These are phyloP conservation scores for Cactoblastis cactorum DNA, from an alignment of 2,888 invertebrate species.

Conservation along the genomic window DNA sequence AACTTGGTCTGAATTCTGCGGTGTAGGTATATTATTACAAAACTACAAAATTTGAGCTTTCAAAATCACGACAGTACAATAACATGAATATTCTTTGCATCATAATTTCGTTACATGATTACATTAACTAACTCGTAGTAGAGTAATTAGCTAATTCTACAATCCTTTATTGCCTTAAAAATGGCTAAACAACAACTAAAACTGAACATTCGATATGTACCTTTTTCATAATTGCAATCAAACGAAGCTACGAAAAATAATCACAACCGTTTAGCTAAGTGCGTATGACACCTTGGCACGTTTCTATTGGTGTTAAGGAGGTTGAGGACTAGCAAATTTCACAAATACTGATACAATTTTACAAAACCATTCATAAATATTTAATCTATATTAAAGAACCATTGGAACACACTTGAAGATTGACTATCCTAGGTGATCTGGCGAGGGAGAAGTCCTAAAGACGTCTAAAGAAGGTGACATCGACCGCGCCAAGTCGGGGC, in stretches of 20 bases:
- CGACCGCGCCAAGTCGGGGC: constrained; percentile 52
- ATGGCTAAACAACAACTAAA: constrained; percentile 28
- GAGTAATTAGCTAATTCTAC: constrained; percentile 11
- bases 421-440: constrained; percentile 44
- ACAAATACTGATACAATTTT: constrained; percentile 26
- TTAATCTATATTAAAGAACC: constrained; percentile 15
- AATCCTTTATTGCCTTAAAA: constrained; percentile 14
- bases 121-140: constrained; percentile 3
- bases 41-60: constrained; percentile 65
- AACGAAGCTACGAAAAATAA: constrained; percentile 37
- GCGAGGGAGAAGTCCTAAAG: constrained; percentile 58
- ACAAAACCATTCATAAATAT: constrained; percentile 23
- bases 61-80: constrained; percentile 30
- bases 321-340: constrained; percentile 30
- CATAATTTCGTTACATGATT: constrained; percentile 15
- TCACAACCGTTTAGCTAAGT: constrained; percentile 57
- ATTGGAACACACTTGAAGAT: constrained; percentile 19
- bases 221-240: constrained; percentile 37
- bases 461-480: constrained; percentile 52
- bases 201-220: constrained; percentile 61
- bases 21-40: constrained; percentile 33
- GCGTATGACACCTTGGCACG: constrained; percentile 35
- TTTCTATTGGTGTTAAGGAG: constrained; percentile 28
- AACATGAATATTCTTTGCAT: constrained; percentile 18
- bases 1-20: constrained; percentile 50